These are phyloP conservation scores for Phortica variegata DNA, from an alignment of 1,140 invertebrate genomes.

Conservation along the genomic window DNA sequence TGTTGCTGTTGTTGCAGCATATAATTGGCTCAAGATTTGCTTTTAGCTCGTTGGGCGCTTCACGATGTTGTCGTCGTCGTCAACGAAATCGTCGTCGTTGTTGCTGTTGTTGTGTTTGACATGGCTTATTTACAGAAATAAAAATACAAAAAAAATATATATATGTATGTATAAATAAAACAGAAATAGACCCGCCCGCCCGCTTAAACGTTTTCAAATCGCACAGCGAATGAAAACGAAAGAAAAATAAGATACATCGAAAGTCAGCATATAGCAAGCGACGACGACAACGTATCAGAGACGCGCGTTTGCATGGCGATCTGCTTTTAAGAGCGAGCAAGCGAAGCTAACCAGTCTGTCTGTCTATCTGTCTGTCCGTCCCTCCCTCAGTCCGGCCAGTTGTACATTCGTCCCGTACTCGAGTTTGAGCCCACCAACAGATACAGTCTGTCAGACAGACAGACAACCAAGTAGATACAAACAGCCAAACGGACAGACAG, in stretches of 20 bases:
- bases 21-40: conserved; percentile 36
- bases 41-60: conserved; percentile 17
- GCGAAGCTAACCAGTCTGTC: neutral
- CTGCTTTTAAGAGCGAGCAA: conserved; percentile 3
- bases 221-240: conserved; percentile 53
- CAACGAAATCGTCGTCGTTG: conserved; percentile 15
- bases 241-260: conserved; percentile 55
- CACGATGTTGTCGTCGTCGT: too few species aligned
- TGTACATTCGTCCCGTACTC: too few species aligned
- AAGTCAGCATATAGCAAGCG: conserved; percentile 44
- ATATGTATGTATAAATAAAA: too few species aligned
- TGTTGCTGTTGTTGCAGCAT: too few species aligned
- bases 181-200: conserved; percentile 52
- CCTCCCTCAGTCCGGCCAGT: too few species aligned
- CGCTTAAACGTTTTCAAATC: conserved; percentile 53
- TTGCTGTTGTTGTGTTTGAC: conserved; percentile 25
- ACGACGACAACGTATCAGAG: conserved; percentile 46
- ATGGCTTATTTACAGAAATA: conserved; percentile 17
- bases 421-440: too few species aligned
- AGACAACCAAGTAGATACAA: too few species aligned
- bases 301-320: conserved; percentile 25
- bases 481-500: too few species aligned
- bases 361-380: too few species aligned
- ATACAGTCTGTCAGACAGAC: too few species aligned
- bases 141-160: too few species aligned